phyloP scores from a whole-genome alignment of 2,888 invertebrate genomes.

The Phyllotreta cruciferae region DNA sequence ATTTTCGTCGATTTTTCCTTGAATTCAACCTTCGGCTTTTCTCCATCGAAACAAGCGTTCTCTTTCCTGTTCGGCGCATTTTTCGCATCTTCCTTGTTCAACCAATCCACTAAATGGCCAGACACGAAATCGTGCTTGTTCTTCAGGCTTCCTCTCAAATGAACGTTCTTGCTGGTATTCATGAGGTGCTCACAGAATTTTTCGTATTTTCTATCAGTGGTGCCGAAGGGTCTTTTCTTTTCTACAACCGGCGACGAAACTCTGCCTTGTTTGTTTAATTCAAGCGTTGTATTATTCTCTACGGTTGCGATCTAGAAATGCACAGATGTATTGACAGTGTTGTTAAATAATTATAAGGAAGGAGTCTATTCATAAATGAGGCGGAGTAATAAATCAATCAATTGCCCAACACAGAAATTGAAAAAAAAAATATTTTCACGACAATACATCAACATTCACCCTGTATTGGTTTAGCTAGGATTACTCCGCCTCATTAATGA shows the following conservation, averaged over 20 bases:
- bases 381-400: too few relatives aligned
- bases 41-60: not conserved
- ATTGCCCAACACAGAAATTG: too few relatives aligned
- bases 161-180: not conserved
- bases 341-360: too few relatives aligned
- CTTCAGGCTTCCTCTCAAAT: not conserved
- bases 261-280: not conserved
- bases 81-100: not conserved
- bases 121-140: slow-evolving; percentile 1
- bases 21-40: not conserved
- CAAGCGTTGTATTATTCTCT: too few relatives aligned
- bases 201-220: not conserved
- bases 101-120: not conserved
- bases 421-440: too few relatives aligned
- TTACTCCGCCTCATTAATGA: too few relatives aligned
- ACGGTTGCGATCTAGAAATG: too few relatives aligned
- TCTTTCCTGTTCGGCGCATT: not conserved
- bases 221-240: not conserved
- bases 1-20: too few relatives aligned
- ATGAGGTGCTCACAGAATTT: slow-evolving; percentile 14
- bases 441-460: too few relatives aligned
- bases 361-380: too few relatives aligned
- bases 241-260: slow-evolving; percentile 3
- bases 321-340: too few relatives aligned
- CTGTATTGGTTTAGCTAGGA: too few relatives aligned